phyloP scores from a whole-genome alignment of 2,113 vertebrate species.

The Crotalus helleri region DNA sequence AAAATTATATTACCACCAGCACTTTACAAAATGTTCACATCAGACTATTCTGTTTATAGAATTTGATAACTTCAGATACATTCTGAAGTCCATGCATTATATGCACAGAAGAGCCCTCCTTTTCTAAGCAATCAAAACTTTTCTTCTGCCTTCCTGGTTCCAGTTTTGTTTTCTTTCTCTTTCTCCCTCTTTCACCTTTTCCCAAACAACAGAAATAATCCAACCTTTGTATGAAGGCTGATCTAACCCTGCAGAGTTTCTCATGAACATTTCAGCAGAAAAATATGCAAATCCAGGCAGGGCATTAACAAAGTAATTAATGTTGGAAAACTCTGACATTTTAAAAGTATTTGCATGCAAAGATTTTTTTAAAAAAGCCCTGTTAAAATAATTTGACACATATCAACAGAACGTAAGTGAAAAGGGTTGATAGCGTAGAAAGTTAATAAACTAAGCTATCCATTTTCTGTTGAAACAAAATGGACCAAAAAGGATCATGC shows the following conservation, averaged over 20 bases:
- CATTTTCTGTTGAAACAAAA: neutral
- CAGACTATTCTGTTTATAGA: neutral
- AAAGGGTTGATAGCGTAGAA: neutral
- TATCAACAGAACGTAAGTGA: neutral
- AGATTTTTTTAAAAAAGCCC: neutral
- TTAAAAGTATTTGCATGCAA: neutral
- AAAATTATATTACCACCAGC: neutral
- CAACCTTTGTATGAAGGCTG: conserved; percentile 26
- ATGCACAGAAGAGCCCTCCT: neutral
- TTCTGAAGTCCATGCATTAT: neutral
- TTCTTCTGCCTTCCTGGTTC: neutral
- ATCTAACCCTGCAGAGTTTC: conserved; percentile 15
- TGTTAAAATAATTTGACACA: conserved; percentile 13
- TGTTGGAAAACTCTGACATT: conserved; percentile 22
- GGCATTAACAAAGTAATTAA: conserved; percentile 12
- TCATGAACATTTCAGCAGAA: conserved; percentile 32
- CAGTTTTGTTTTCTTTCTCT: neutral
- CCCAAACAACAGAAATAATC: neutral
- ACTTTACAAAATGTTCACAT: neutral
- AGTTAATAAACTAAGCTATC: neutral
- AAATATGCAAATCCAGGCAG: conserved; percentile 18
- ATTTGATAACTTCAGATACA: neutral
- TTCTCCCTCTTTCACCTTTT: neutral
- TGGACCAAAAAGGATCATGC: neutral
- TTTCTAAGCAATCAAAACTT: neutral